Evolutionary conservation across 2,797 vertebrate genomes (phyloP).

Genomic region (Clarias pachynema): DNA sequence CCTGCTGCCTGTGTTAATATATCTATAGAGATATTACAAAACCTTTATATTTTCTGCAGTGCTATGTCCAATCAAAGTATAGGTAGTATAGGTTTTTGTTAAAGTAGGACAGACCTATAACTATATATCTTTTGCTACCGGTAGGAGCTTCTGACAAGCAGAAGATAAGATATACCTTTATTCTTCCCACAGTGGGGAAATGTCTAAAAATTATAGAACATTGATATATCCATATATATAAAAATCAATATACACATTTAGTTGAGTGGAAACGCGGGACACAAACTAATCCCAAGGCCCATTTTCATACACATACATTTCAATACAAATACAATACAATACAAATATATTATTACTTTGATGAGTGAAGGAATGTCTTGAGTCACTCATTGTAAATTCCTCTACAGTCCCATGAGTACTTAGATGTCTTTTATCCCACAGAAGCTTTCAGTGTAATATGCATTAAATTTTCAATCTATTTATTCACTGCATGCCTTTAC

Average conservation of each 20-base stretch:
- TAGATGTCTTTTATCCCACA: not conserved
- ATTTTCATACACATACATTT: not conserved
- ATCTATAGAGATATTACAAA: too few relatives aligned
- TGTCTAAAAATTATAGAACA: too few relatives aligned
- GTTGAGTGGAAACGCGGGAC: not conserved
- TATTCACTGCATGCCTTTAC: constrained; percentile 4
- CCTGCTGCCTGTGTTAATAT: too few relatives aligned
- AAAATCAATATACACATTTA: not conserved
- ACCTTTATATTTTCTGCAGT: too few relatives aligned
- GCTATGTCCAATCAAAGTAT: too few relatives aligned
- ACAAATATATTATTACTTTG: not conserved
- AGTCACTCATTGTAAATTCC: not conserved
- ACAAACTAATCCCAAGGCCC: not conserved
- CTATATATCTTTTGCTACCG: too few relatives aligned
- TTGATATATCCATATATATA: not conserved
- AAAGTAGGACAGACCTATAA: too few relatives aligned
- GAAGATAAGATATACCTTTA: too few relatives aligned
- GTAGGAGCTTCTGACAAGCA: too few relatives aligned
- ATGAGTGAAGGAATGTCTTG: not conserved
- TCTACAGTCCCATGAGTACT: not conserved
- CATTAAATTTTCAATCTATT: not conserved
- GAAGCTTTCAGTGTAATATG: not conserved
- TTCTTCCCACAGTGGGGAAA: too few relatives aligned
- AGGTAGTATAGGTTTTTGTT: too few relatives aligned
- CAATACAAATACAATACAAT: not conserved